A percentile compares a stretch with the other conserved stretches of the same genome.
These are phyloP conservation scores for Phrynocephalus guinanensis DNA, from an alignment of 2,797 vertebrate genomes.

Conservation along the genomic window DNA sequence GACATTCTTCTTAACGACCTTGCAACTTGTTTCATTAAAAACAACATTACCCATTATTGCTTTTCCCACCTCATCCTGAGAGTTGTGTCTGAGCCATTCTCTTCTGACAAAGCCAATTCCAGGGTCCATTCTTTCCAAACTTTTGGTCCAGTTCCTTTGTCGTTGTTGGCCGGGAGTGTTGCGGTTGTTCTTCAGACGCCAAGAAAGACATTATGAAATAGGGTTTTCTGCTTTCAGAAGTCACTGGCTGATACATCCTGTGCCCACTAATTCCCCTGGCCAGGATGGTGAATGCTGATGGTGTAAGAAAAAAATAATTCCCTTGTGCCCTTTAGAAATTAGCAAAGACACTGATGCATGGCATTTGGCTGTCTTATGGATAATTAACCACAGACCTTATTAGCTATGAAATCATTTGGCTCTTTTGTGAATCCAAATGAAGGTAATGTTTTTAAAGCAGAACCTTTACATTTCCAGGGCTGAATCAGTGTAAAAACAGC, in stretches of 20 bases:
- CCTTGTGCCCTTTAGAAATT: constrained; percentile 3
- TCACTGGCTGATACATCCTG: not conserved
- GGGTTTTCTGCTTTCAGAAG: constrained; percentile 19
- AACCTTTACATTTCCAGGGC: not conserved
- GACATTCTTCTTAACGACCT: not conserved
- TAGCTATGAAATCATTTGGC: constrained; percentile 26
- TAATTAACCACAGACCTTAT: constrained; percentile 38
- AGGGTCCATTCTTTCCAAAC: not conserved
- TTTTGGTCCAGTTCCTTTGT: not conserved
- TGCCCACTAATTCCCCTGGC: not conserved
- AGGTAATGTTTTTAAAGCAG: not conserved
- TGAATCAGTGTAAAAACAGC: not conserved
- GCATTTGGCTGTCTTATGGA: constrained; percentile 14
- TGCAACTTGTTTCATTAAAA: not conserved
- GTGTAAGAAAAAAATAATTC: not conserved
- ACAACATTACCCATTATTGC: not conserved
- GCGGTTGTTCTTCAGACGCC: not conserved
- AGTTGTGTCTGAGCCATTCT: not conserved
- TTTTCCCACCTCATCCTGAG: not conserved
- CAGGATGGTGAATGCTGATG: fast-evolving
- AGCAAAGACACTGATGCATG: not conserved
- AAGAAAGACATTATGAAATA: not conserved
- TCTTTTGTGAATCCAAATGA: constrained; percentile 9
- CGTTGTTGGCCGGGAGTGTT: not conserved
- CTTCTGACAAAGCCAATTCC: not conserved